Percentiles rank a stretch among this genome's conserved stretches.
Conservation (phyloP, 1,140 invertebrate genomes). For the Micrasema longulum region DNA sequence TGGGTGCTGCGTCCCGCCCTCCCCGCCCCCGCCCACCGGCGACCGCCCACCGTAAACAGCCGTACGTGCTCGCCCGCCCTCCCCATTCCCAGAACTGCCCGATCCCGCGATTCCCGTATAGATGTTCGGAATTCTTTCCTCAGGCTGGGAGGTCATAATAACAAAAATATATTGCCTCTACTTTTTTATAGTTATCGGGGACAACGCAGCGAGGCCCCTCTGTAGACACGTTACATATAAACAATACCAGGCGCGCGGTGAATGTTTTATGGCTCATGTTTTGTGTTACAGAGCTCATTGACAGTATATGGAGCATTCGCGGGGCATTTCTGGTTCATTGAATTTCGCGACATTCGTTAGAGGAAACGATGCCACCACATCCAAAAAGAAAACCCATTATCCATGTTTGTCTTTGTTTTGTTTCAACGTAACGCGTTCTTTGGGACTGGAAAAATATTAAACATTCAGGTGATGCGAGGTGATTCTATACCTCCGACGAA, state of each 20-base stretch:
- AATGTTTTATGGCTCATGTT: slow-evolving; percentile 45
- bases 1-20: neutral
- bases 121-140: slow-evolving; percentile 48
- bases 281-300: slow-evolving; percentile 45
- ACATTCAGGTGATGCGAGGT: no score
- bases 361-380: slow-evolving; percentile 39
- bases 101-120: slow-evolving; percentile 14
- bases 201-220: slow-evolving; percentile 38
- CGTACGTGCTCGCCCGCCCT: slow-evolving; percentile 37
- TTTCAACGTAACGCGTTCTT: neutral
- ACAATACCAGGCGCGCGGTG: slow-evolving; percentile 37
- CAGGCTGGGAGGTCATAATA: slow-evolving; percentile 40
- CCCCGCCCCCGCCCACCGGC: slow-evolving; percentile 19
- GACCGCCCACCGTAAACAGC: slow-evolving; percentile 51
- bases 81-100: slow-evolving; percentile 16
- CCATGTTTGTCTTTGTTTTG: no score
- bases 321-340: slow-evolving; percentile 39
- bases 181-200: slow-evolving; percentile 52
- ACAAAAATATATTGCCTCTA: slow-evolving; percentile 52
- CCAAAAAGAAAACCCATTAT: neutral
- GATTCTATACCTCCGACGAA: no score
- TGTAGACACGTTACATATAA: slow-evolving; percentile 35
- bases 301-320: slow-evolving; percentile 42
- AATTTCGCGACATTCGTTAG: slow-evolving; percentile 39
- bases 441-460: neutral